phyloP scores from a whole-genome alignment of 2,113 vertebrate genomes.

The Pantherophis guttatus region DNA sequence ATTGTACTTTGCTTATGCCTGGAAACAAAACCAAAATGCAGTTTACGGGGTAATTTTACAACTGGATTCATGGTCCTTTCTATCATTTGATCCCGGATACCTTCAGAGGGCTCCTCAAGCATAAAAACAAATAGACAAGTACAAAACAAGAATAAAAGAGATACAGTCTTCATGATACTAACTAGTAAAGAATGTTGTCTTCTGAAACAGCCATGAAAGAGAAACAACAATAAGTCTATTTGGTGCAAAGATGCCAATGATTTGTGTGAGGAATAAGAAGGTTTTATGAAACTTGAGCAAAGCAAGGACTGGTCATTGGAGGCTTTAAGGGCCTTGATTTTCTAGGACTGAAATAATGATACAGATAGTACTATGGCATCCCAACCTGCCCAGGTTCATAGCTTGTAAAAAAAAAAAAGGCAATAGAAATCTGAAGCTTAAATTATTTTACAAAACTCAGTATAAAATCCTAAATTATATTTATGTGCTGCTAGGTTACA shows the following conservation, averaged over 20 bases:
- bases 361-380: background rate
- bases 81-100: background rate
- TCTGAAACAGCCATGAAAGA: background rate
- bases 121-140: background rate
- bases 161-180: background rate
- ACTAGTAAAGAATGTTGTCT: background rate
- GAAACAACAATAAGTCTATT: background rate
- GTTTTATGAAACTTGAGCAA: background rate
- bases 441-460: background rate
- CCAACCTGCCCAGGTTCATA: background rate
- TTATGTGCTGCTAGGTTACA: background rate
- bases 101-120: background rate
- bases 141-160: background rate
- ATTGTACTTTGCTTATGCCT: background rate
- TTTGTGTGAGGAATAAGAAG: background rate
- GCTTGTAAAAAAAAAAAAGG: background rate
- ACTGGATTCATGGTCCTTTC: background rate
- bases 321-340: background rate
- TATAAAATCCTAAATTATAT: background rate
- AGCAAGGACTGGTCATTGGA: background rate
- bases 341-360: background rate
- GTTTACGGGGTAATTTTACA: background rate
- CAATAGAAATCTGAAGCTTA: background rate
- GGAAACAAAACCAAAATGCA: background rate
- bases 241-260: background rate